Evolutionary conservation across 2,888 invertebrate genomes (phyloP).

Genomic region (Seladonia tumulorum): DNA sequence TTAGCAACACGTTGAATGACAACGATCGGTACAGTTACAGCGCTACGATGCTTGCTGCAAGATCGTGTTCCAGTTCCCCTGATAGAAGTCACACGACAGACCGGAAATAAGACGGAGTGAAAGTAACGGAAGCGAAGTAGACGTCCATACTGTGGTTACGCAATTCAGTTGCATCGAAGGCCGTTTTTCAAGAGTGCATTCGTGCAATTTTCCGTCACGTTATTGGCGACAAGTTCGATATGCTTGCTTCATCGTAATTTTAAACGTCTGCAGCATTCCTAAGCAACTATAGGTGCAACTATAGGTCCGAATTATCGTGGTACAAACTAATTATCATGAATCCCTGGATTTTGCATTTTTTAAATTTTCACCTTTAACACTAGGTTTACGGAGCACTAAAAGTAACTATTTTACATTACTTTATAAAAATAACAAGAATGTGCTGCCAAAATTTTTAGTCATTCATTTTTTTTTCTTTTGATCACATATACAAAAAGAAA

Average conservation of each 20-base stretch:
- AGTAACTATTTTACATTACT: too few relatives aligned
- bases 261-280: neutral
- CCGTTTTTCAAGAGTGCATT: neutral
- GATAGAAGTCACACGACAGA: neutral
- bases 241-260: neutral
- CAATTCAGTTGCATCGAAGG: constrained; percentile 12
- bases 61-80: neutral
- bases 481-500: too few relatives aligned
- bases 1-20: neutral
- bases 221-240: neutral
- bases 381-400: too few relatives aligned
- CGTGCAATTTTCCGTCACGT: neutral
- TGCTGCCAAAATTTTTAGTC: too few relatives aligned
- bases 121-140: constrained; percentile 13
- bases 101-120: constrained; percentile 20
- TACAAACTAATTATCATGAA: neutral
- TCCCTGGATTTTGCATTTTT: neutral
- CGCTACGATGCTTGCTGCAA: neutral
- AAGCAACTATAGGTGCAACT: neutral
- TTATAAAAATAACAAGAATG: too few relatives aligned
- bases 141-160: constrained; percentile 1
- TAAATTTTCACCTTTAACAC: too few relatives aligned
- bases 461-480: too few relatives aligned
- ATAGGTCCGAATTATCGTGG: neutral
- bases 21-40: neutral